Evolutionary conservation across 2,888 invertebrate species (phyloP).

Genomic region (Mimas tiliae): DNA sequence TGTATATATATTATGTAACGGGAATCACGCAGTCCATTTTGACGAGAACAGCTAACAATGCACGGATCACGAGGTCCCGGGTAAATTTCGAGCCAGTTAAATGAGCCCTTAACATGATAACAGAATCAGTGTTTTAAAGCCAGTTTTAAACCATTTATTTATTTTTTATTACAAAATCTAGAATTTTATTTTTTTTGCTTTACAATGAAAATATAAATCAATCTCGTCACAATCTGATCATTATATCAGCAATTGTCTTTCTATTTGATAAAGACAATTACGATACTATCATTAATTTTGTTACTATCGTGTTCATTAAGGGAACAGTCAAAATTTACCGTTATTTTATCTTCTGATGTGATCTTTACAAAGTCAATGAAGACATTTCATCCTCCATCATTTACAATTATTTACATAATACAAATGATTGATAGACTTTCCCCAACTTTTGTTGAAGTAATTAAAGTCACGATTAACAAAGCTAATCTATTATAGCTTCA

Average conservation of each 20-base stretch:
- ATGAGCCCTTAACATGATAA: neutral
- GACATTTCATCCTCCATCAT: neutral
- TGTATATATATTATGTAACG: too few relatives aligned
- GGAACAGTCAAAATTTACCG: neutral
- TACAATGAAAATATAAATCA: too few relatives aligned
- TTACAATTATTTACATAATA: neutral
- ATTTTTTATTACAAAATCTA: neutral
- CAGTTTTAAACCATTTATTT: neutral
- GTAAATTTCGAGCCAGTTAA: slow-evolving; percentile 12
- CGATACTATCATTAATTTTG: too few relatives aligned
- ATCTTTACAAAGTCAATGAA: neutral
- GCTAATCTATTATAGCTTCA: slow-evolving; percentile 8
- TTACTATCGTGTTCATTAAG: neutral
- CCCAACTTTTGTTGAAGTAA: slow-evolving; percentile 33
- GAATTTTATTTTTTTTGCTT: too few relatives aligned
- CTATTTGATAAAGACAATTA: too few relatives aligned
- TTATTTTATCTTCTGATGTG: neutral
- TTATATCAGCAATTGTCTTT: too few relatives aligned
- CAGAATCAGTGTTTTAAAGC: slow-evolving; percentile 11
- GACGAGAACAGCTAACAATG: slow-evolving; percentile 45
- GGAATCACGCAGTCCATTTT: slow-evolving; percentile 62
- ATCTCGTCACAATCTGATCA: too few relatives aligned
- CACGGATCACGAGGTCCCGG: slow-evolving; percentile 34
- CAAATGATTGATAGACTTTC: slow-evolving; percentile 30
- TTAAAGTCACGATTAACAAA: slow-evolving; percentile 23